Base-by-base conservation (phyloP, 2,888 invertebrate species). In the Acleris laterana region DNA sequence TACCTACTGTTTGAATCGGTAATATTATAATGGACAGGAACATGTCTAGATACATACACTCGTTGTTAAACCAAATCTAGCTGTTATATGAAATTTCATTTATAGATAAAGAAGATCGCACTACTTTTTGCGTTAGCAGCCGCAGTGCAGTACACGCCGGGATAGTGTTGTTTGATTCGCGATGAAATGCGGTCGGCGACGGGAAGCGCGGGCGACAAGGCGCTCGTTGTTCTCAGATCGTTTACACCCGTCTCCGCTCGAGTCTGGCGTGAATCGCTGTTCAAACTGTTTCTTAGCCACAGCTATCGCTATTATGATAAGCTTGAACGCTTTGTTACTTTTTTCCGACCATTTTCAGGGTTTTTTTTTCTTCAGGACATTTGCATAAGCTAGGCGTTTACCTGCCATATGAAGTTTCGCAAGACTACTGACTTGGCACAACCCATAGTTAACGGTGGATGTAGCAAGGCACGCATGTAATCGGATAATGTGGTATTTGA, bases 191-290 rank as follows among this genome's bases (percentile, higher is more conserved):
- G 80, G 78, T 74, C 80, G 80, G 76, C 90, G 88, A 60, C 63
- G 57, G 62, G 72, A 69, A 69, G 70, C 71, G 63, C 66, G 59
- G 74, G 67, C 71, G 70, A 88, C 85, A 90, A 89, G 81, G 82
- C 77, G 74, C 74, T 71, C 88, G 80, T 87, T 92, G 85, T 90
- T 72, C 73, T 66, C 73, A 71, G 80, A 83, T 84, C 80, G 79
- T 79, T 72, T 69, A 69, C 77, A 77, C 71, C 74, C 76, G 74
- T 77, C 77, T 75, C 77, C 76, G 81, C 75, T 68, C 51, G 48
- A 75, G 72, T 74, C 73, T 76, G 70, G 65, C 68, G 70, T 68
- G 73, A 77, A 74, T 74, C 32, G 48, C 22, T 20, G 44, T 32
- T 63, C 49, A 38, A 53, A 49, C 48, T 51, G 65, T 56, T 49